Evolutionary conservation across 2,888 invertebrate genomes (phyloP).

Genomic region (Ectemnius continuus): DNA sequence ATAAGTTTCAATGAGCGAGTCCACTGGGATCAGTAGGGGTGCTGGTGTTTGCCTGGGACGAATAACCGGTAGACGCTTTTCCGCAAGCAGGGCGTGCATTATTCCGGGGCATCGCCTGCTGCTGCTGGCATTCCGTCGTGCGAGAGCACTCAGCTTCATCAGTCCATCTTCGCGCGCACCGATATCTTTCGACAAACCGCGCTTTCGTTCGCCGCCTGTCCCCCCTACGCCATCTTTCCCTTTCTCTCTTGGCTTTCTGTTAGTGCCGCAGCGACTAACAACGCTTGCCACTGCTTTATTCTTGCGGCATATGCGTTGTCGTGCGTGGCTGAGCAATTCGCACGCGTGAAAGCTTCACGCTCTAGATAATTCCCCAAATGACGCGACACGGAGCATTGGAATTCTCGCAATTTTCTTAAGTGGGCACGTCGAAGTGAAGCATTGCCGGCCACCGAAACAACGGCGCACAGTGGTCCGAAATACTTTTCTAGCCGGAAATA

Average conservation of each 20-base stretch:
- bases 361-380: no score
- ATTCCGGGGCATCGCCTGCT: not conserved
- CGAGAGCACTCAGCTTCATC: conserved; percentile 11
- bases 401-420: no score
- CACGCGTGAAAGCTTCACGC: no score
- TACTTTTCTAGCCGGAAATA: no score
- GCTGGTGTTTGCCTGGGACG: conserved; percentile 15
- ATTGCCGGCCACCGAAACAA: no score
- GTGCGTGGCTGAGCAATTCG: no score
- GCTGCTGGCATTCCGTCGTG: not conserved
- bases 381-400: no score
- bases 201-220: not conserved
- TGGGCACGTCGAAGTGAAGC: no score
- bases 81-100: conserved; percentile 5
- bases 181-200: not conserved
- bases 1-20: conserved; percentile 39
- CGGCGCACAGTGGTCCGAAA: no score
- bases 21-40: conserved; percentile 29
- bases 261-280: no score
- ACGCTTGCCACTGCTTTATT: no score
- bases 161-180: conserved; percentile 6
- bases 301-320: no score
- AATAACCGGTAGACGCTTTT: conserved; percentile 35
- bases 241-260: not conserved
- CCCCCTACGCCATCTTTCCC: not conserved